A percentile compares a stretch with the other conserved stretches of the same genome.
Conservation (phyloP, 2,888 invertebrate genomes). For the Hypolimnas misippus region DNA sequence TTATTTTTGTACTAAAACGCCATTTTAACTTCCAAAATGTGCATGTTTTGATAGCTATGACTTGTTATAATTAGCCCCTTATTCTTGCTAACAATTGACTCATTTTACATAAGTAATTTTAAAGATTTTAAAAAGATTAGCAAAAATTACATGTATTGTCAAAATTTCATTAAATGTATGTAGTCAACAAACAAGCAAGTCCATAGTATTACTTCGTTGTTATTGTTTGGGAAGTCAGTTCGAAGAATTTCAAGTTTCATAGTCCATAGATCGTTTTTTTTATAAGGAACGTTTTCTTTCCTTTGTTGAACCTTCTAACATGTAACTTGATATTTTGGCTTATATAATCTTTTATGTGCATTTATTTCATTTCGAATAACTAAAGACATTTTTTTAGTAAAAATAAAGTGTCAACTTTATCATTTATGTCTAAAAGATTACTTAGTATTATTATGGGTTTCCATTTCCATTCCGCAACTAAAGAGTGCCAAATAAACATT, state of each 20-base stretch:
- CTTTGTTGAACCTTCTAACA: neutral
- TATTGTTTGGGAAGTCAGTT: conserved; percentile 30
- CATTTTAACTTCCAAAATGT: too few relatives aligned
- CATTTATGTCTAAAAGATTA: too few relatives aligned
- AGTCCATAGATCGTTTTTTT: conserved; percentile 16
- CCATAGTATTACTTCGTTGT: conserved; percentile 17
- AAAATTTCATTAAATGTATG: too few relatives aligned
- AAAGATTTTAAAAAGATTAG: neutral
- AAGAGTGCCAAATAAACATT: too few relatives aligned
- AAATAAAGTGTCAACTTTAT: too few relatives aligned
- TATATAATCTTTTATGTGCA: neutral
- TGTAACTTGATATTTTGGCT: neutral
- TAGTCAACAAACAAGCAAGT: conserved; percentile 12
- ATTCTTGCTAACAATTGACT: too few relatives aligned
- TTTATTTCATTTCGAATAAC: neutral
- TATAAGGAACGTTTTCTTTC: neutral
- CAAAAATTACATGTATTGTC: neutral
- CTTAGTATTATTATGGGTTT: too few relatives aligned
- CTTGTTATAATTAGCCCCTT: too few relatives aligned
- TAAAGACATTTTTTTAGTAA: neutral
- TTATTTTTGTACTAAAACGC: too few relatives aligned
- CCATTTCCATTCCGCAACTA: too few relatives aligned
- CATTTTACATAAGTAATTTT: too few relatives aligned
- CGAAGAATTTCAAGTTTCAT: conserved; percentile 27
- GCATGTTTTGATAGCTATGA: too few relatives aligned